phyloP scores from a whole-genome alignment of 2,888 invertebrate species.

The Diaphora mendica region DNA sequence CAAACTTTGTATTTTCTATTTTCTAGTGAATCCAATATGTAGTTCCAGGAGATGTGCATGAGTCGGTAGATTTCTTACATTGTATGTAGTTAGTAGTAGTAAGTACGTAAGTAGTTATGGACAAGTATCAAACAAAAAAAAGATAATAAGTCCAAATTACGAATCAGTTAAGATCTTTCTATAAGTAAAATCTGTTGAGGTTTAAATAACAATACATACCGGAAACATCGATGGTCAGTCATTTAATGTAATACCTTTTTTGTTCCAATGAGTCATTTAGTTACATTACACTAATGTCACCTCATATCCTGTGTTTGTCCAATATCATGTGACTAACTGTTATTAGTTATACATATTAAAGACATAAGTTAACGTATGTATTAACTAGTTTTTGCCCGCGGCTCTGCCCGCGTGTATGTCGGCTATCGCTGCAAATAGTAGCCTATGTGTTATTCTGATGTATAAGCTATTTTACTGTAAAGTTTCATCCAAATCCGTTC shows the following conservation, averaged over 20 bases:
- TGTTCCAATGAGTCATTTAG: slow-evolving; percentile 51
- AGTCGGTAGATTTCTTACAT: too few species aligned
- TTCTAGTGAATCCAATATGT: too few species aligned
- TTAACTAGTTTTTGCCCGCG: too few species aligned
- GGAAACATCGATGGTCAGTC: slow-evolving; percentile 44
- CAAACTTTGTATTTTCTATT: too few species aligned
- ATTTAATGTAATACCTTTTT: slow-evolving; percentile 34
- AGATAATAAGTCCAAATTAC: not conserved
- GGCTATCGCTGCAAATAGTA: too few species aligned
- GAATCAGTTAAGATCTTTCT: not conserved
- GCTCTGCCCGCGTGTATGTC: too few species aligned
- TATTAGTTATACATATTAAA: slow-evolving; percentile 9
- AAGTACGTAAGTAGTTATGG: too few species aligned
- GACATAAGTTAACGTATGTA: not conserved
- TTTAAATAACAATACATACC: slow-evolving; percentile 28
- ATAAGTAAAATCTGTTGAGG: slow-evolving; percentile 2
- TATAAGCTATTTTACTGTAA: too few species aligned
- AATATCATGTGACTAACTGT: slow-evolving; percentile 28
- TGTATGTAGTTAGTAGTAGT: too few species aligned
- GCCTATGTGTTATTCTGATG: too few species aligned
- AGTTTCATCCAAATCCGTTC: too few species aligned
- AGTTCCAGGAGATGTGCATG: too few species aligned
- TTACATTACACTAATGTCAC: slow-evolving; percentile 43
- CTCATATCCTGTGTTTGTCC: slow-evolving; percentile 49
- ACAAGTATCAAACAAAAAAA: not conserved